Base-by-base conservation (phyloP, 53 echinoderm and acorn worm species). In the Apostichopus leukothele region DNA sequence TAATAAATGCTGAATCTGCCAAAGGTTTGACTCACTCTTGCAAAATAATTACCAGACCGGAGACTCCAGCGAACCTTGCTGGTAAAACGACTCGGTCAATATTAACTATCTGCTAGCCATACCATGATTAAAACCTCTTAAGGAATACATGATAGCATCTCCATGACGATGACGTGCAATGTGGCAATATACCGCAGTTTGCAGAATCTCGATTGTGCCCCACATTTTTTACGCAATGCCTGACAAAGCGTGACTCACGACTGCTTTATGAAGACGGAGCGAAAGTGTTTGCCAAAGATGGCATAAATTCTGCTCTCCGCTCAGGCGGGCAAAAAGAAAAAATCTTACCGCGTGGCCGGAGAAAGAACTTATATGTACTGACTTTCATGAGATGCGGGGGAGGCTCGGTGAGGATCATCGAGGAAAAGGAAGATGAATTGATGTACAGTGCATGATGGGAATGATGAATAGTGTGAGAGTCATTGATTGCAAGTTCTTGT, bases 221-320 rank as follows among this genome's bases (percentile, higher is more conserved):
- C 79, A 79, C 79, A 79, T 79, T 79, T 39, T 39, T 79, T 52
- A 79, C 79, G 9, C 53, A 53, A 79, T 50, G 53, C 13, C 52
- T 79, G 79, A 53, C 18, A 79, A 51, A 50, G n/a, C 79, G 50
- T 79, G 79, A 79, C 79, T 79, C 79, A 63, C 63, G 63, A 63
- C 63, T 13, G 16, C 16, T 63, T 63, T 16, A 63, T 63, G 63
- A 63, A 63, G 63, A 63, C 16, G 63, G 63, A 63, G 63, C 14
- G 63, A 63, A 63, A 63, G 63, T 63, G 63, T 63, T 63, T 63
- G 63, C 5, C 63, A 16, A 13, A 63, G 63, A 63, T 63, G 10
- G 63, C 11, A 63, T 63, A 63, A 63, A 63, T 63, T 63, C 63
- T 63, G 63, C 11, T 63, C 63, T 63, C 63, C 63, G 63, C 16